Evolutionary conservation across 2,113 vertebrate genomes (phyloP), one percentile per base, ranked within the genome.

Genomic region (Conger conger): DNA sequence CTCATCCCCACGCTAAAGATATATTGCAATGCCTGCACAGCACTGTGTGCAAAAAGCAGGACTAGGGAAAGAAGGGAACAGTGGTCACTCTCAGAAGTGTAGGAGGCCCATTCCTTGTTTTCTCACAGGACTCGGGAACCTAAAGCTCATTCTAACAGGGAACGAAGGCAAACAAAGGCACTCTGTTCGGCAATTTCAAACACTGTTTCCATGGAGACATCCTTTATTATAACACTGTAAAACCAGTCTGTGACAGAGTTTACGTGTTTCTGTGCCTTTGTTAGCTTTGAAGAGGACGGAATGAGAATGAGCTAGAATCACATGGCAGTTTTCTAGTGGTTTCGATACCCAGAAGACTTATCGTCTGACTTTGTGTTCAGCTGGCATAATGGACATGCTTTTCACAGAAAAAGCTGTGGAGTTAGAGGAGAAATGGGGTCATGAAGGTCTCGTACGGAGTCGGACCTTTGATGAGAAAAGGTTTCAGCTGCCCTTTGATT

Each of bases 131-230:
- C n/a, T 27, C 9, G 7, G 68, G 68, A n/a, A 7, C 68, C 27
- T 73, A 73, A n/a, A 73, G 68, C 68, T 73, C 68, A n/a, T 33
- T 73, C n/a, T 73, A 33, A 73, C 15, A 3, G 68, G n/a, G 68
- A 33, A 0, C 4, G 0, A n/a, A 73, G 33, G 33, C 33, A 30
- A 73, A n/a, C 68, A 73, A 73, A 73, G 68, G 68, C 68, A 73
- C 68, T 73, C 27, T 33, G n/a, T 73, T 33, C 1, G 68, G 30
- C 33, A 4, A 73, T 73, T 73, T 73, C n/a, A 73, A 73, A 73
- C n/a, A 73, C 68, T 73, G 68, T 33, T 73, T 73, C 68, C n/a
- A 73, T 73, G 68, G n/a, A 33, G 9, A 73, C 57, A 63, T 73
- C 27, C 11, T 33, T 73, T 73, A 33, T 33, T 73, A 73, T 33